Evolutionary conservation across 2,888 invertebrate species (phyloP), one percentile per base, ranked within the genome.

Genomic region (Agrochola lota): DNA sequence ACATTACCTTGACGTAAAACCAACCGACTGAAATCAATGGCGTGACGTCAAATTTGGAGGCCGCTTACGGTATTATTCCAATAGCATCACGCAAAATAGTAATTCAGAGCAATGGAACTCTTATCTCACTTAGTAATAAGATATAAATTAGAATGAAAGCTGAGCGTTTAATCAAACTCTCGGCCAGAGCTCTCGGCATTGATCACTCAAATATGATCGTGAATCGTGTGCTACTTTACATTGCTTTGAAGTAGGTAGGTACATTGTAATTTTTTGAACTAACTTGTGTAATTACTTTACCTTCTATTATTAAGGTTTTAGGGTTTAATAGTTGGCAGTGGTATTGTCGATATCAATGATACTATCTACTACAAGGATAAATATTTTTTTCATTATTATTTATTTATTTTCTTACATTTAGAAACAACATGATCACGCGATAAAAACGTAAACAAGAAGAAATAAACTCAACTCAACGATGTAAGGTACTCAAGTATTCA

Each of bases 401-500:
- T 63, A 43, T 49, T 59, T 26, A 2, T 20, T 23, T 11, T 1
- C n/a, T n/a, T n/a, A n/a, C n/a, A 0, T 26, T 9, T 46, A 46
- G 5, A 30, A 35, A 35, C 12, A 26, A 59, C 12, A 60, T 8
- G n/a, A 69, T 59, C 40, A 57, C n/a, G 30, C 7, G 2, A 12
- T 20, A 49, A 23, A 59, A 63, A 63, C 35, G 52, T 71, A 55
- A 73, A 30, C 7, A 67, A 23, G 12, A 49, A 26, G n/a, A 30
- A 35, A 69, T 49, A 68, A 30, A 69, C 52, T 63, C 12, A 55
- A 84, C 62, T 30, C 8, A 68, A 55, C 30, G 49, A 59, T 57
- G 52, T 63, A 20, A 43, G 40, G 30, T 57, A 75, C 49, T 85
- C 40, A 71, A 77, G 74, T 81, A 80, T 85, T 87, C 87, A 81